Evolutionary conservation across 2,113 vertebrate genomes (phyloP), one percentile per base, ranked within the genome.

Genomic region (Miniopterus natalensis): DNA sequence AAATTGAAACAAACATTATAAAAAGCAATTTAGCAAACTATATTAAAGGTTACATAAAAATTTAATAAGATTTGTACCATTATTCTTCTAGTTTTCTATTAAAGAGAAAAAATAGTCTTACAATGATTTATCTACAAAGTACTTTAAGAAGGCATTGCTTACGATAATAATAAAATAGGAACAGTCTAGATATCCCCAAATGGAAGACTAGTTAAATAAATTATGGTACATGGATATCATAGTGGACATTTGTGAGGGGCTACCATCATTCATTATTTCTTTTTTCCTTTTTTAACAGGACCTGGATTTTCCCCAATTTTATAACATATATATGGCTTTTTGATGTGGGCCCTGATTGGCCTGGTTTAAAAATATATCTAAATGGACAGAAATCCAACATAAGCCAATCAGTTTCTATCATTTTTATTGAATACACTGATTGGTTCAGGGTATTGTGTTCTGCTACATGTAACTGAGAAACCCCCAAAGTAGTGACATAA

Each of bases 21-120:
- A 84, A 94, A 92, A 92, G 71, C 11, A 96, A 63, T 66, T 88
- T 89, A 77, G 15, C 51, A 77, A 61, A 78, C 36, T 15, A 10
- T 15, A 61, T 75, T 45, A 77, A 80, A 29, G 6, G 3, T 61
- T 78, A 6, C 73, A 84, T 78, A 49, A 78, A 84, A 87, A 81
- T 27, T 13, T 68, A 81, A 5, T 88, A 51, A 49, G 21, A 59
- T 86, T 80, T 92, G 5, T 78, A 75, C 31, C 8, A 42, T 7
- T 91, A 59, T 84, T 84, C 21, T 11, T 5, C 17, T 29, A 47
- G 5, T 53, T 42, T 71, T 5, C 14, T n/a, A 10, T 45, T 80
- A 71, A 61, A 36, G 49, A 40, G 51, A 36, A 74, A 79, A 8
- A 63, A 68, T 42, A 66, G 17, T 70, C 13, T 88, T 94, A 45